Conservation (phyloP, 2,113 vertebrate species). For the Passer domesticus region DNA sequence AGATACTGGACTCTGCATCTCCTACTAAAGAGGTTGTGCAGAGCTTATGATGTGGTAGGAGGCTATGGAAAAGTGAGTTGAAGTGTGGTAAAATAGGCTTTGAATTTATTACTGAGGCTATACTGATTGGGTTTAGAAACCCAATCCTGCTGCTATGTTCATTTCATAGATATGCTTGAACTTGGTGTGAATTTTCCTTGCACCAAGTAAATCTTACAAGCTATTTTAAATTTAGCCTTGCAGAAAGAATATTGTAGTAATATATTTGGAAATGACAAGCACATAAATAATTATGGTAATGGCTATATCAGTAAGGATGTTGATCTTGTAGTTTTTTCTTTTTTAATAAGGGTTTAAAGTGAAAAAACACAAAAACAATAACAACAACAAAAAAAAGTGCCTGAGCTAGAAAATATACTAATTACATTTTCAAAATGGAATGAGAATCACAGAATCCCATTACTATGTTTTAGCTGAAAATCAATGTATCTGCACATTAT, state of each 20-base stretch:
- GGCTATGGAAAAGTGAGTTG: not conserved
- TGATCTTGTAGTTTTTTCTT: not conserved
- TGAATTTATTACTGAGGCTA: not conserved
- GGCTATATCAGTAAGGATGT: not conserved
- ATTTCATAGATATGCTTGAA: not conserved
- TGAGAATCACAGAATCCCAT: not conserved
- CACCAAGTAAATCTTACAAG: not conserved
- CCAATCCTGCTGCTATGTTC: not conserved
- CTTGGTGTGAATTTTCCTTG: not conserved
- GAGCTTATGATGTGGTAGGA: not conserved
- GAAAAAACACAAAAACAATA: not conserved
- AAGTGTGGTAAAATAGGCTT: not conserved
- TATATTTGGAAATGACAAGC: not conserved
- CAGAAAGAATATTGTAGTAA: not conserved
- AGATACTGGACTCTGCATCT: not conserved
- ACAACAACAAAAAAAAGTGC: not conserved
- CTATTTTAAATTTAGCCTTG: not conserved
- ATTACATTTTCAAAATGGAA: not conserved
- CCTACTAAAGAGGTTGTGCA: not conserved
- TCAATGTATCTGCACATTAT: not conserved
- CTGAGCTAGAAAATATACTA: not conserved
- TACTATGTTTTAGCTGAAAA: not conserved
- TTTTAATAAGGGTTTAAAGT: not conserved
- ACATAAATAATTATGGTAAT: not conserved
- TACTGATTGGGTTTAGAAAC: not conserved